A percentile compares a stretch with the other conserved stretches of the same genome.
phyloP scores from a whole-genome alignment of 2,113 vertebrate genomes.

The Nyctereutes procyonoides region DNA sequence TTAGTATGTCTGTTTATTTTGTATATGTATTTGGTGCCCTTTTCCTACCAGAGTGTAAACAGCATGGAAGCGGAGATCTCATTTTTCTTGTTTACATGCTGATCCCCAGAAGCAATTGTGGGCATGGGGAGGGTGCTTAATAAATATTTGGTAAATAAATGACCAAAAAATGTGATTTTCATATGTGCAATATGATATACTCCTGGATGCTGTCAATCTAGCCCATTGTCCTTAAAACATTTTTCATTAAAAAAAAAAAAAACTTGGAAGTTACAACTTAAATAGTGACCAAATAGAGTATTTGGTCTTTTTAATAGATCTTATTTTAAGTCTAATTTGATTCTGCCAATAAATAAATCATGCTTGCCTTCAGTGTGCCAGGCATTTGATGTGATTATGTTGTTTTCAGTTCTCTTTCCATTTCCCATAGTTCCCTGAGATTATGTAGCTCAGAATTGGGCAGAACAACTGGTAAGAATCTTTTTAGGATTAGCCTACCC shows the following conservation, averaged over 20 bases:
- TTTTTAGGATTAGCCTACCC: not conserved
- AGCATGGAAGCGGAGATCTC: not conserved
- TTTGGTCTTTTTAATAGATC: not conserved
- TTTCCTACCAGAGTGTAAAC: not conserved
- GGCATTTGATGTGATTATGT: not conserved
- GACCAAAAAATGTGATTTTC: not conserved
- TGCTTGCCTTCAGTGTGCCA: not conserved
- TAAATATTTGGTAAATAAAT: not conserved
- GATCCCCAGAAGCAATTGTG: not conserved
- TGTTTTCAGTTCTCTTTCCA: not conserved
- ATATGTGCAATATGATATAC: not conserved
- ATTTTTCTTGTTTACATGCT: not conserved
- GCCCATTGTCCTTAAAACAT: not conserved
- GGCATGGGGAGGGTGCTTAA: not conserved
- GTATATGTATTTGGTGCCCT: not conserved
- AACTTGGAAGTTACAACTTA: not conserved
- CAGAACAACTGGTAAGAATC: not conserved
- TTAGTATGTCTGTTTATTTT: not conserved
- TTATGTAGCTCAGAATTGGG: not conserved
- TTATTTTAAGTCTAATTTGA: slow-evolving; percentile 49
- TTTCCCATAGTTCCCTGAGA: not conserved
- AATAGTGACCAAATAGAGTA: not conserved
- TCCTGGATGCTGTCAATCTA: not conserved
- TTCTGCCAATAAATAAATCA: not conserved
- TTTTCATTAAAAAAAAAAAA: not conserved